phyloP scores from a whole-genome alignment of 2,113 vertebrate genomes.

The Chauna torquata region DNA sequence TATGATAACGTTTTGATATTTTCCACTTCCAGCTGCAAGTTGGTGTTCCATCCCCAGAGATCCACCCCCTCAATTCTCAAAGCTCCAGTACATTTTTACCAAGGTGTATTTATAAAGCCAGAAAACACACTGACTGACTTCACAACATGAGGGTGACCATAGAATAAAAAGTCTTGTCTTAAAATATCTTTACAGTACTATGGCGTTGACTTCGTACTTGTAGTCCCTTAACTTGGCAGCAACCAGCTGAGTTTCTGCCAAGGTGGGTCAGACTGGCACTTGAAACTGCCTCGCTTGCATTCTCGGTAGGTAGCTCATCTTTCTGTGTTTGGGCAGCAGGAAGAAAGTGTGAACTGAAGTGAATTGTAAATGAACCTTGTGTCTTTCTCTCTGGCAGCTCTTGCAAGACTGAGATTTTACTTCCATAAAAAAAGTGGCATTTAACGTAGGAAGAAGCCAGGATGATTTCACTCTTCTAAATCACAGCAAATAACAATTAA shows the following conservation, averaged over 20 bases:
- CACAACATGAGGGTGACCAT: neutral
- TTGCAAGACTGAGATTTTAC: neutral
- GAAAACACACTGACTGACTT: neutral
- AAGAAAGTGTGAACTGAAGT: neutral
- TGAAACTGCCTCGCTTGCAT: conserved; percentile 44
- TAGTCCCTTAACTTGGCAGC: conserved; percentile 29
- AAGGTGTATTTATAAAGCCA: neutral
- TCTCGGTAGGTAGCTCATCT: conserved; percentile 44
- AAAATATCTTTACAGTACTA: conserved; percentile 35
- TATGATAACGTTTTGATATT: conserved; percentile 47
- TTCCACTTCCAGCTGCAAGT: conserved; percentile 47
- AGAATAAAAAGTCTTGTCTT: neutral
- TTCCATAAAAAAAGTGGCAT: neutral
- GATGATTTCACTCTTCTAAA: neutral
- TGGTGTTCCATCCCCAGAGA: conserved; percentile 36
- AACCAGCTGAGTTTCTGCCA: neutral
- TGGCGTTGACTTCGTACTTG: neutral
- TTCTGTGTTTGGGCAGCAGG: conserved; percentile 21
- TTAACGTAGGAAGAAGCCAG: neutral
- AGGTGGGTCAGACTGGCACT: neutral
- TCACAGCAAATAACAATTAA: neutral
- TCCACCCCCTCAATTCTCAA: conserved; percentile 15
- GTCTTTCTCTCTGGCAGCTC: neutral
- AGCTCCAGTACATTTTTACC: neutral
- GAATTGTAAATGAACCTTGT: neutral